Percentiles rank a stretch among this genome's conserved stretches.
These are phyloP conservation scores for Centropyge bicolor DNA, from an alignment of 2,797 vertebrate genomes.

Conservation along the genomic window DNA sequence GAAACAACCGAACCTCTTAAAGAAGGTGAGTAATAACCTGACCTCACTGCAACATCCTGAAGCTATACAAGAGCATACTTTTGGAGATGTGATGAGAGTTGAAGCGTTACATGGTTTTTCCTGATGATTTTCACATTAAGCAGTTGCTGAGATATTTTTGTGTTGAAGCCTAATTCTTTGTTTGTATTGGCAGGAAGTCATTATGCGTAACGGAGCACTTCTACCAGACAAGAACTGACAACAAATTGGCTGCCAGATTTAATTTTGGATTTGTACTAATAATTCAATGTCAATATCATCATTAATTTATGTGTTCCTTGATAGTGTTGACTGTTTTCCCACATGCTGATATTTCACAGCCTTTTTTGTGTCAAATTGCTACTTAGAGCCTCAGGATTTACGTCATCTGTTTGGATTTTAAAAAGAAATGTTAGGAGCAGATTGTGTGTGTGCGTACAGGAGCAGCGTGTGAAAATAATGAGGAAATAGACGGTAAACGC, in stretches of 20 bases:
- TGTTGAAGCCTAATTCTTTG: conserved; percentile 30
- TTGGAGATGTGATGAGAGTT: neutral
- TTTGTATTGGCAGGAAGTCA: conserved; percentile 70
- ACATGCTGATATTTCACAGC: neutral
- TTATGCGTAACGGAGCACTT: conserved; percentile 42
- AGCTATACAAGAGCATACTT: neutral
- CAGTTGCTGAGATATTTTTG: neutral
- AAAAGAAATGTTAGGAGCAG: conserved; percentile 1
- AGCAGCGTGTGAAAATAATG: conserved; percentile 39
- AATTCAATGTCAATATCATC: no score
- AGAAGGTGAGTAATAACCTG: conserved; percentile 84
- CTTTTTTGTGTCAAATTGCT: conserved; percentile 5
- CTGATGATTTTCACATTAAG: neutral
- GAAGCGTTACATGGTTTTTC: neutral
- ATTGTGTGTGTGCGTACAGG: neutral
- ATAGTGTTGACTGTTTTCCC: neutral
- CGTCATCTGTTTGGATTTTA: neutral
- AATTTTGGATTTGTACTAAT: neutral
- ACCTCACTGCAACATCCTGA: neutral
- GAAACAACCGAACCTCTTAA: conserved; percentile 80
- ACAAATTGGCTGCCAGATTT: neutral
- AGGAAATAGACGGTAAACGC: conserved; percentile 15
- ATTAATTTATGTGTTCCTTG: no score
- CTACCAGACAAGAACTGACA: conserved; percentile 17
- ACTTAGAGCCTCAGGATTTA: neutral